Evolutionary conservation across 2,797 vertebrate species (phyloP), one percentile per base, ranked within the genome.

Genomic region (Sebastes jordani): DNA sequence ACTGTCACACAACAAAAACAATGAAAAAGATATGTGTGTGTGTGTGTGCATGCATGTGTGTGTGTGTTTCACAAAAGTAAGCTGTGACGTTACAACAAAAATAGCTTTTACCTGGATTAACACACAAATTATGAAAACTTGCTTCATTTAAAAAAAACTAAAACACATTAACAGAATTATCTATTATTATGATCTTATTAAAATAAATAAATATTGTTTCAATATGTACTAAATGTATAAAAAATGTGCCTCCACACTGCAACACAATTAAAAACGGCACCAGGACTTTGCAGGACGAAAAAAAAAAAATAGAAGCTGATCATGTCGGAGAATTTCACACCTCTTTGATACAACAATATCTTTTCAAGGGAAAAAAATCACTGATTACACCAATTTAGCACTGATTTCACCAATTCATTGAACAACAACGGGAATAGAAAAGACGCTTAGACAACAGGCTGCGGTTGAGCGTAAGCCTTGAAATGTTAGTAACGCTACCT

Each of bases 1-100:
- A 87, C 68, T 86, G 82, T 88, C 82, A 93, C 80, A 83, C 61
- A 68, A 62, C 67, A 64, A 42, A 61, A 70, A 71, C 74, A 68
- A 75, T 23, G 60, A 81, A 74, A 78, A 34, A 54, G 54, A 82
- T 67, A 27, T 8, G 22, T 36, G 58, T 23, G 54, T 76, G 36
- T 29, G 71, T 65, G 62, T 46, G 34, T 61, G 67, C 34, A 25
- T 68, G 73, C 42, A 64, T 62, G 4, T 29, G 71, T 65, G 65
- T 58, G 56, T 61, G 67, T 62, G 16, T 80, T 67, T 78, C 60
- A 78, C 55, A 71, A 16, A 75, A 42, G 49, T 32, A 64, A 80
- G 18, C 32, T 67, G 14, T 60, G 49, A 52, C 55, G 27, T 16
- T 76, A 52, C 30, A 71, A 64, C 60, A 71, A 60, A 46, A 34